Evolutionary conservation across 2,113 vertebrate species (phyloP), one percentile per base, ranked within the genome.

Genomic region (Apistogramma diplotaenia): DNA sequence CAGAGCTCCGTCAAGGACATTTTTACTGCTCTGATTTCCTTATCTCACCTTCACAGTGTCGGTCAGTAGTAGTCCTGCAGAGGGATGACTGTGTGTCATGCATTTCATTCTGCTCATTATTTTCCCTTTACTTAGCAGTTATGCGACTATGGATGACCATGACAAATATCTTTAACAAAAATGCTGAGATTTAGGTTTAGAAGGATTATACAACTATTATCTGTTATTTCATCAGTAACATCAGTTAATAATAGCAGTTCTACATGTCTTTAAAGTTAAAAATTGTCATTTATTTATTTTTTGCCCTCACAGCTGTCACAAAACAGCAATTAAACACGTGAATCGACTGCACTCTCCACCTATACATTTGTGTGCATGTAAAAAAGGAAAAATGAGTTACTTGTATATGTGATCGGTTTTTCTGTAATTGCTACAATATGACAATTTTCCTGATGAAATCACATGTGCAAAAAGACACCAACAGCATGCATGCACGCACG

Each of bases 1-100:
- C 87, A 81, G 57, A 67, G 60, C 86, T 35, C 90, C 77, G 89
- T 92, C 91, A 94, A 94, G 89, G 92, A 90, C 92, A 87, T 89
- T 88, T 91, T 90, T 82, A 85, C 67, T 77, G 87, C 86, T 89
- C 57, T 89, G 81, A 89, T 88, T 87, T 85, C 70, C 85, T 91
- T 84, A 88, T 92, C 89, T 81, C 57, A 40, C 23, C 58, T 49
- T 49, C 53, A 67, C 84, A 87, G 78, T 90, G 83, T 89, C 90
- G 85, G 70, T 92, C 87, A 80, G 78, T 73, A 31, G 70, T 16
- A 23, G 56, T 79, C 46, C 76, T 80, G 70, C 62, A 67, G 43
- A 71, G 19, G 73, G 70, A 67, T 43, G 35, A 82, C 62, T 27
- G 80, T 49, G 8, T 12, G 65, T 13, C 19, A 5, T 58, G 49